Base-by-base conservation (phyloP, 1,140 invertebrate species). In the Hycleus phaleratus region DNA sequence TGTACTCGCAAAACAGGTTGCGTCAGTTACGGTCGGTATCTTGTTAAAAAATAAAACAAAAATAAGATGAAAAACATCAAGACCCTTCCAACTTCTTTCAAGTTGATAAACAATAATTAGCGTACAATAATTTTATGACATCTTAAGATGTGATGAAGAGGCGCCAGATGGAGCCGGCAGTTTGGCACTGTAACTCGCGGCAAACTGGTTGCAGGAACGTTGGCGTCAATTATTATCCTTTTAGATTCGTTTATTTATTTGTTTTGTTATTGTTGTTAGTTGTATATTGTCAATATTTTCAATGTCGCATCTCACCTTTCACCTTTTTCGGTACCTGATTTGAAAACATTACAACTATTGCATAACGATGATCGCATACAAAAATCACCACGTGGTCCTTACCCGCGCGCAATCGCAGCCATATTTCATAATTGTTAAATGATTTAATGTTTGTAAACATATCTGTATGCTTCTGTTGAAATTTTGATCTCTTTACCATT, bases 1-100 rank as follows among this genome's bases (percentile, higher is more conserved):
- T 32, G 53, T 61, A 60, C 48, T 61, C 58, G 66, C 64, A 63
- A 68, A 71, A 71, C 69, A 63, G 69, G 69, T 71, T 71, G 65
- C 60, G 64, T 62, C 58, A 63, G 61, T 66, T 66, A 49, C 50
- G 48, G 56, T 52, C 49, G 55, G 57, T 61, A 56, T 61, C 59
- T 60, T 63, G 63, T 58, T 61, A 64, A 66, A 65, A 67, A 66
- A 62, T 49, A 61, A 63, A 58, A 52, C 32, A 32, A 32, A 32
- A 32, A 32, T 7, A 32, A 4, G 32, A 32, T 32, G 7, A 32
- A 32, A 32, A 32, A 7, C 4, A 66, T 64, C 32, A 59, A 61
- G 61, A 62, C 61, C 54, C 49, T 61, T 62, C 58, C 56, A 62
- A 61, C 55, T 64, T 47, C 56, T 55, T 56, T 52, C 47, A 49